These are phyloP conservation scores for Pinctada fucata DNA, from an alignment of 2,888 invertebrate genomes.

Conservation along the genomic window DNA sequence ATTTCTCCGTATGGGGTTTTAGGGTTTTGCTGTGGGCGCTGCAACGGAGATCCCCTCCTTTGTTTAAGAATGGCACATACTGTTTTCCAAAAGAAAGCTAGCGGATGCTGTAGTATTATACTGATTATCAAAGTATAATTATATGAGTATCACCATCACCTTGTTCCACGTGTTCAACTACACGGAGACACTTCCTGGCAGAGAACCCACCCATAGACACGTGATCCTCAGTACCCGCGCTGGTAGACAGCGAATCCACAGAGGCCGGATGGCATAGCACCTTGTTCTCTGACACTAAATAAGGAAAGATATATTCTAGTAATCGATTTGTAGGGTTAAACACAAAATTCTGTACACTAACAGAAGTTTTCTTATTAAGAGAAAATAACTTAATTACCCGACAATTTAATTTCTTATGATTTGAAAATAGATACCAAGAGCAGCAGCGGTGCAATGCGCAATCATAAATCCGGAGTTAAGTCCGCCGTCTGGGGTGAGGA, in stretches of 20 bases:
- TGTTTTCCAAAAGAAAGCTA: no score
- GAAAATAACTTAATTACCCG: no score
- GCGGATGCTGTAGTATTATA: no score
- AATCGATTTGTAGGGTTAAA: no score
- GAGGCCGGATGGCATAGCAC: slow-evolving; percentile 84
- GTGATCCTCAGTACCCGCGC: slow-evolving; percentile 84
- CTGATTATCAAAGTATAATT: no score
- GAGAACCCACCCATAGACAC: slow-evolving; percentile 85
- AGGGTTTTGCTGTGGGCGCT: no score
- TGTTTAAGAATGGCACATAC: no score
- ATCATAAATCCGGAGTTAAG: slow-evolving; percentile 85
- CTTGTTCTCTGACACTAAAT: slow-evolving; percentile 83
- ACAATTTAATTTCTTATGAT: no score
- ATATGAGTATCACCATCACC: slow-evolving; percentile 60
- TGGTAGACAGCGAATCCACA: slow-evolving; percentile 83
- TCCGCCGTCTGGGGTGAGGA: slow-evolving; percentile 83
- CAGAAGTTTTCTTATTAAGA: no score
- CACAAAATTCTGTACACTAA: no score
- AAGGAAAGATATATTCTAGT: not conserved
- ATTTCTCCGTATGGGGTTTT: no score
- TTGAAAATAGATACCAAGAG: slow-evolving; percentile 78
- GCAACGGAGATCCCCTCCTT: no score
- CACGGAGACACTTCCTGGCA: slow-evolving; percentile 82
- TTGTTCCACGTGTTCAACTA: slow-evolving; percentile 79
- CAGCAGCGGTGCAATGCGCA: slow-evolving; percentile 83